Base-by-base conservation (phyloP, 1,140 invertebrate genomes). In the Andricus grossulariae region DNA sequence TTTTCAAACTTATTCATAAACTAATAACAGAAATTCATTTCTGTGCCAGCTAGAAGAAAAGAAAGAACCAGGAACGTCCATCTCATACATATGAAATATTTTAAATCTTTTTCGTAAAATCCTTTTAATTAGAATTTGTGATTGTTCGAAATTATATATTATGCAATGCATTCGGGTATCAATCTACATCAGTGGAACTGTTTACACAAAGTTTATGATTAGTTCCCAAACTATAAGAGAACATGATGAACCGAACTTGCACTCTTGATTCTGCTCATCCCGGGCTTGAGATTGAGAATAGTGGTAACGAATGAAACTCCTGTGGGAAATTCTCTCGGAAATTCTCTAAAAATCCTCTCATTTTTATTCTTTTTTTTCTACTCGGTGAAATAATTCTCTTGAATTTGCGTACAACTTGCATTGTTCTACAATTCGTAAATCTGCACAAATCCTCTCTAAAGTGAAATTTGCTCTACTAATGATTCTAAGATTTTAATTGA, bases 241-340 rank as follows among this genome's bases (percentile, higher is more conserved):
- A 16, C 60, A 66, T 15, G 60, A 39, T 66, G 60, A 66, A 66
- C 60, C 39, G 15, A 32, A 66, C 39, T 32, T 39, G 60, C 32
- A 66, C 60, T 45, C 25, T 66, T 66, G 60, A 66, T 66, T 66
- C 39, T 25, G 25, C 39, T 66, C 32, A 66, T 66, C 60, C 45
- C 21, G 32, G 60, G 32, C 15, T 66, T 66, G 32, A 39, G 60
- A 66, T 66, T 66, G 60, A 66, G 32, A 66, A 66, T 66, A 39
- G 60, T 66, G 25, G 60, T 66, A 66, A 66, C 60, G 60, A 66
- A 66, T 66, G 32, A 16, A 66, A 66, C 39, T 66, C 60, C 60
- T 45, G 25, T 25, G 60, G 60, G 60, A 66, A 66, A 66, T 66
- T 39, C 25, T 66, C 39, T 16, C 25, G 15, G 12, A n/a, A 66